Evolutionary conservation across 2,113 vertebrate species (phyloP), one percentile per base, ranked within the genome.

Genomic region (Oplegnathus fasciatus): DNA sequence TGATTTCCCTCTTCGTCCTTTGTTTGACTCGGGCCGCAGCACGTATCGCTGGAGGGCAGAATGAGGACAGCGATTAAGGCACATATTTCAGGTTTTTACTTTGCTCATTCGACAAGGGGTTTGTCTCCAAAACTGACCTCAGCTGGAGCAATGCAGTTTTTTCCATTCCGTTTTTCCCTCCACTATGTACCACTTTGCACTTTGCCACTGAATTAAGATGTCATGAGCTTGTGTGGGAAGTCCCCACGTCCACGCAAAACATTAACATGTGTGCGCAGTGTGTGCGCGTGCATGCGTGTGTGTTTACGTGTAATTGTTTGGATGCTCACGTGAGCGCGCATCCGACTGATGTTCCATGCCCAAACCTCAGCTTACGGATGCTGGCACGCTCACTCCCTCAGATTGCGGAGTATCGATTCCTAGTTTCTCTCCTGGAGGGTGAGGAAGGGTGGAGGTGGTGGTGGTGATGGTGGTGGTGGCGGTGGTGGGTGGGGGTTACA

Each of bases 31-130:
- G 18, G 71, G 70, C 81, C 58, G 68, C 42, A 91, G 92, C 93
- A 93, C 91, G 85, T 78, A 86, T 81, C 2, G 34, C 83, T 75
- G 60, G 78, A 93, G 93, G 93, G 90, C 93, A 91, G 57, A 64
- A 80, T 2, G 83, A 94, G 93, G 94, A 88, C 93, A 88, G 82
- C 86, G 44, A 93, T 89, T 87, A 82, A 90, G 75, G 82, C 83
- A 5, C 89, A 90, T 91, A 79, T 82, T 93, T 93, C 87, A 89
- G 90, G 84, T 89, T 92, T 94, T 84, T 61, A 64, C 84, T 89
- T 82, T 70, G 54, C 71, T 83, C 68, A 9, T 69, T 90, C 74
- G 85, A 88, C 78, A 78, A 72, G 84, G 75, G 83, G 80, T 86
- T 88, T 62, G 86, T 78, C 75, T 92, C 84, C 89, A 90, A 61